Evolutionary conservation across 1,140 invertebrate genomes (phyloP).

Genomic region (Dolichoris vasculosae): DNA sequence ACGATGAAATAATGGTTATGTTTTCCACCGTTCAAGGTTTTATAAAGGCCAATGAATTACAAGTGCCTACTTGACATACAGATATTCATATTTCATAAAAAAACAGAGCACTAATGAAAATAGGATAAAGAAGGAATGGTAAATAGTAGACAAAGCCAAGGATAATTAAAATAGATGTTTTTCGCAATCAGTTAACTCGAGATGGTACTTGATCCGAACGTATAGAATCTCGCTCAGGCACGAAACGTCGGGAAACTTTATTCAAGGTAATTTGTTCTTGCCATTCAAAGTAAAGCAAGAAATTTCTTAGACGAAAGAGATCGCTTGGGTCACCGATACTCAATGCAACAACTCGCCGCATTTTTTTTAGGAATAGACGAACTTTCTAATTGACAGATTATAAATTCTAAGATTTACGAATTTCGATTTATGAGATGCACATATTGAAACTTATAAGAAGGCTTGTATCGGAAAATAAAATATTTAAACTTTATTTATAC

Average conservation of each 20-base stretch:
- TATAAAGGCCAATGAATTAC: neutral
- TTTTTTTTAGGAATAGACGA: neutral
- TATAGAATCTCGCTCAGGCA: neutral
- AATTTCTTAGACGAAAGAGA: neutral
- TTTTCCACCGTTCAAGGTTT: neutral
- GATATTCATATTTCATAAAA: neutral
- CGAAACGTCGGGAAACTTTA: constrained; percentile 32
- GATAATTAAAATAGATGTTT: constrained; percentile 30
- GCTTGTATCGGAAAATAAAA: too few relatives aligned
- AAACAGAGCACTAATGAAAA: neutral
- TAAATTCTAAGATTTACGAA: too few relatives aligned
- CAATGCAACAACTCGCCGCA: neutral
- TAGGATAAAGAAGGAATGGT: neutral
- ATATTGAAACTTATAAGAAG: too few relatives aligned
- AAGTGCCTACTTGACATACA: neutral
- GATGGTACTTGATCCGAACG: neutral
- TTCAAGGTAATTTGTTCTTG: constrained; percentile 41
- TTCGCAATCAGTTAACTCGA: neutral
- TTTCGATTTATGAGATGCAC: too few relatives aligned
- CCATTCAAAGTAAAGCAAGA: constrained; percentile 36
- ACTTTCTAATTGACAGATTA: neutral
- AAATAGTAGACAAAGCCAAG: neutral
- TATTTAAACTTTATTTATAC: too few relatives aligned
- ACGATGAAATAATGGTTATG: neutral
- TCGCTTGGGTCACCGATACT: neutral